These are phyloP conservation scores for Sitophilus oryzae DNA, from an alignment of 1,140 invertebrate genomes.

Conservation along the genomic window DNA sequence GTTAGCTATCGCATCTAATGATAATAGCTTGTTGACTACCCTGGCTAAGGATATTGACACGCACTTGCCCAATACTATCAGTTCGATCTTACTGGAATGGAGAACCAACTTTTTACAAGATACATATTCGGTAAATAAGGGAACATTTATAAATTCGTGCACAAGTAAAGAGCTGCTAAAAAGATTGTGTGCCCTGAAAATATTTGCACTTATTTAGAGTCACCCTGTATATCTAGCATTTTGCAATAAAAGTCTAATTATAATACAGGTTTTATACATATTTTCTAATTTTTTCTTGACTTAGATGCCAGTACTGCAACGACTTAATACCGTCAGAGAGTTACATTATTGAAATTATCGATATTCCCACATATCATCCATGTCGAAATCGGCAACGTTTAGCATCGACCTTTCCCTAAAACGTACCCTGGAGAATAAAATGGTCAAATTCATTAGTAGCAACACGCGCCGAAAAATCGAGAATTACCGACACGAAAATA, in stretches of 20 bases:
- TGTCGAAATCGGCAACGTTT: constrained; percentile 54
- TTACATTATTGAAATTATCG: constrained; percentile 62
- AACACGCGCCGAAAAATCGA: constrained; percentile 58
- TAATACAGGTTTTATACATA: constrained; percentile 3
- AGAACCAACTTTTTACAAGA: constrained; percentile 46
- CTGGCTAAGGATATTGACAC: constrained; percentile 52
- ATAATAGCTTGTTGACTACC: constrained; percentile 44
- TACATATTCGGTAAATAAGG: constrained; percentile 40
- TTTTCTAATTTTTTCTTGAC: constrained; percentile 42
- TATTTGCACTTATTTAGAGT: too few relatives aligned
- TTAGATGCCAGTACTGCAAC: constrained; percentile 63
- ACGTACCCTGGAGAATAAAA: constrained; percentile 60
- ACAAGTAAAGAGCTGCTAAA: too few relatives aligned
- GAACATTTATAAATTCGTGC: too few relatives aligned
- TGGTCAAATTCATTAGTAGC: constrained; percentile 63
- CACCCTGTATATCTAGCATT: too few relatives aligned
- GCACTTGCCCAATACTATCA: constrained; percentile 53
- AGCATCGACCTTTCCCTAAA: constrained; percentile 64
- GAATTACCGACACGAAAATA: constrained; percentile 48
- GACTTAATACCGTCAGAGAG: constrained; percentile 80
- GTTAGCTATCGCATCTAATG: constrained; percentile 54
- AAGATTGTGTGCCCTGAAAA: too few relatives aligned
- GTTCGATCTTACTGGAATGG: constrained; percentile 61
- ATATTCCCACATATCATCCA: constrained; percentile 52
- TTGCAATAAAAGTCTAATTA: constrained; percentile 1